phyloP scores from a whole-genome alignment of 1,140 invertebrate genomes.

The Lithobius niger region DNA sequence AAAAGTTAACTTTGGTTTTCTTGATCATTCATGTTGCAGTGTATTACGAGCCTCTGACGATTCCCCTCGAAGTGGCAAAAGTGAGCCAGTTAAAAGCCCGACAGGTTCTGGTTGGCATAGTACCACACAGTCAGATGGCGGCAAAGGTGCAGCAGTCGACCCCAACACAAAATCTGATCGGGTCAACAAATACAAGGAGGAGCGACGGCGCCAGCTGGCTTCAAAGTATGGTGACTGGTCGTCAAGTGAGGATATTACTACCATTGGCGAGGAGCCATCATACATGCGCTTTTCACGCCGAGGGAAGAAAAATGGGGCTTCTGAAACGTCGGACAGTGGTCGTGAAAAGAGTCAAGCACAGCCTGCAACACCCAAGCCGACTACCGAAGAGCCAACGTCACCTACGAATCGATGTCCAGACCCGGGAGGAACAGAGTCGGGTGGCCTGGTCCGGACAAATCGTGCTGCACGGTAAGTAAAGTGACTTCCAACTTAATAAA shows the following conservation, averaged over 20 bases:
- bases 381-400: neutral
- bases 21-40: too few species aligned
- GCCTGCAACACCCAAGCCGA: neutral
- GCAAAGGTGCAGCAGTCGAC: neutral
- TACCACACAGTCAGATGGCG: too few species aligned
- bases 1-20: too few species aligned
- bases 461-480: constrained; percentile 18
- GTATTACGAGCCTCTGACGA: too few species aligned
- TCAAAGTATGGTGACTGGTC: constrained; percentile 25
- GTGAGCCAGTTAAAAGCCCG: too few species aligned
- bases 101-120: too few species aligned
- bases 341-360: neutral
- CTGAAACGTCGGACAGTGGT: too few species aligned
- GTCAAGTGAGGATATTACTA: constrained; percentile 8
- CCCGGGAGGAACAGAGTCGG: neutral
- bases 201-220: constrained; percentile 44
- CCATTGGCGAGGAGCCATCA: constrained; percentile 2
- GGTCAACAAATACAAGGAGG: constrained; percentile 50
- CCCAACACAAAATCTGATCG: constrained; percentile 34
- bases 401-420: neutral
- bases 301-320: neutral
- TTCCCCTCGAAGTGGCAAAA: too few species aligned
- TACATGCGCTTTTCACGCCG: constrained; percentile 10
- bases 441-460: constrained; percentile 18
- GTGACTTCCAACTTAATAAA: too few species aligned